phyloP scores from a whole-genome alignment of 2,113 vertebrate genomes.

The Platycercus adscitus region DNA sequence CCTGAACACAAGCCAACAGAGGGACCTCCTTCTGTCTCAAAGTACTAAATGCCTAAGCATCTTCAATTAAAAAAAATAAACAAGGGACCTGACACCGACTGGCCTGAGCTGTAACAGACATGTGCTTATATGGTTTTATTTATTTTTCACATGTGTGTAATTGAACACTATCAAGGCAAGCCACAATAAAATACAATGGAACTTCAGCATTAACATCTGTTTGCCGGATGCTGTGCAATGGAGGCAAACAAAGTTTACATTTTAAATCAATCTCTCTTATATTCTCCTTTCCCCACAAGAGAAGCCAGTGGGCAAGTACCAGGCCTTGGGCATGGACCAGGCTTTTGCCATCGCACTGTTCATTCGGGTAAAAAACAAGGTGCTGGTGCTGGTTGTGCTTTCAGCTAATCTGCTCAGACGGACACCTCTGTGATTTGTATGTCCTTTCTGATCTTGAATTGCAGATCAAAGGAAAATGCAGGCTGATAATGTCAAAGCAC shows the following conservation, averaged over 20 bases:
- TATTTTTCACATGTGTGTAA: constrained; percentile 38
- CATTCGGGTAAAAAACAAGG: not conserved
- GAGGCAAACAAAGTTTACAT: not conserved
- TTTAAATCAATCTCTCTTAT: not conserved
- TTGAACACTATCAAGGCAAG: not conserved
- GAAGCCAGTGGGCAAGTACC: not conserved
- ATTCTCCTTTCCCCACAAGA: not conserved
- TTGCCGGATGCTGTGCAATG: not conserved
- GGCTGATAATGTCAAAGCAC: not conserved
- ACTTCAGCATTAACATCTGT: constrained; percentile 25
- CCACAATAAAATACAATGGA: not conserved
- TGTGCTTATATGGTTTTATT: constrained; percentile 14
- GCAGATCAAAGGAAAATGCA: not conserved
- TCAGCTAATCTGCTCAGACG: not conserved
- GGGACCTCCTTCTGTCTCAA: constrained; percentile 8
- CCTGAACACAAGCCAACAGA: not conserved
- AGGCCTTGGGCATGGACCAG: not conserved
- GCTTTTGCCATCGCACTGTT: rapidly evolving
- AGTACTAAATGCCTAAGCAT: constrained; percentile 30
- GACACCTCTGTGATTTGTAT: not conserved
- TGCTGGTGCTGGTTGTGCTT: not conserved
- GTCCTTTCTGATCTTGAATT: not conserved
- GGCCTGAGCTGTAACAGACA: not conserved
- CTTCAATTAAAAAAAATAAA: constrained; percentile 27
- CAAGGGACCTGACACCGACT: constrained; percentile 6